Base-by-base conservation (phyloP, 2,113 vertebrate genomes). In the Hepsetus odoe region DNA sequence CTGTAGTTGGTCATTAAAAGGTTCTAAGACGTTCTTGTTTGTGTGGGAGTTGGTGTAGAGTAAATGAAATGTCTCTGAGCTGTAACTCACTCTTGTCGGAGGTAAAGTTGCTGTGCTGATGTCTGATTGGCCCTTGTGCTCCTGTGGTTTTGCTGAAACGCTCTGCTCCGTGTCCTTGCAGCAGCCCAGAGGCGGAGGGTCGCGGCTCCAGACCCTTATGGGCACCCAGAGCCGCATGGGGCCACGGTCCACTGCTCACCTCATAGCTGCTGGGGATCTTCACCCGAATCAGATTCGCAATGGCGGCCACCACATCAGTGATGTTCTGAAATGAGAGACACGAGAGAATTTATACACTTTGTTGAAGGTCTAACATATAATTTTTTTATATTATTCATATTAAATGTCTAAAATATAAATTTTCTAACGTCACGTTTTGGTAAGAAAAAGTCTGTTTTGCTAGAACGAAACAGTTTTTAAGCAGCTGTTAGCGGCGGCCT, bases 201-300 rank as follows among this genome's bases (percentile, higher is more conserved):
- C 87, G 89, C 7, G 74, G 81, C 30, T 91, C 91, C 72, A 87
- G 85, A 28, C 85, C 83, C 64, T 86, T 86, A 22, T 81, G 83
- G 61, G 88, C 86, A 1, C 88, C 77, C 49, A 73, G 38, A 33
- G 44, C 22, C 13, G 44, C 53, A 28, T 81, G 80, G 5, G 22
- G 67, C 72, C 81, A 83, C 7, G 96, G 95, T 75, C 94, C 94
- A 11, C 89, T 96, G 88, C 96, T 97, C 62, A 97, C 93, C 86
- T 97, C 96, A 1, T 98, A 99, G 86, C 94, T 93, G 86, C 90
- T 88, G 28, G 96, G 96, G 58, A 96, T 92, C 53, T 95, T 93
- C 64, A 98, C 94, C 0, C 90, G 92, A 24, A 99, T 93, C 56
- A 99, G 92, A 82, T 95, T 90, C 8, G 97, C 96, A 84, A 99